phyloP scores from a whole-genome alignment of 2,113 vertebrate species.

The Motacilla alba region DNA sequence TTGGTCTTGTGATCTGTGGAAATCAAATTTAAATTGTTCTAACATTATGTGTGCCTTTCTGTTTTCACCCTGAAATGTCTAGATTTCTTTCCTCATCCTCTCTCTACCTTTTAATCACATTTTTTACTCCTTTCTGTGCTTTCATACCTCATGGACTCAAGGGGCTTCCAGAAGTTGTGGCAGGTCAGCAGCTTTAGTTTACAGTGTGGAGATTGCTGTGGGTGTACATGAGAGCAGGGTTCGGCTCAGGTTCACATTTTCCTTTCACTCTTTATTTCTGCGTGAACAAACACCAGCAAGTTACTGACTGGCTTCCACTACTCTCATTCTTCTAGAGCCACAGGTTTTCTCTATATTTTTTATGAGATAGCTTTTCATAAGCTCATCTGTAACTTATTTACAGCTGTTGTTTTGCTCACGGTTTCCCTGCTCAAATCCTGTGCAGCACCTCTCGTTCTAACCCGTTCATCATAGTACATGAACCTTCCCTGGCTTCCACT shows the following conservation, averaged over 20 bases:
- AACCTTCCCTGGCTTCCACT: background rate
- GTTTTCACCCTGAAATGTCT: background rate
- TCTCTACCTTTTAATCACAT: background rate
- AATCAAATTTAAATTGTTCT: background rate
- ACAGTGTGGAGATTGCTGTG: background rate
- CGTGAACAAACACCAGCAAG: background rate
- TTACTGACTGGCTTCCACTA: background rate
- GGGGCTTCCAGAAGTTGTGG: background rate
- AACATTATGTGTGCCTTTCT: background rate
- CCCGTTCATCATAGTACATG: background rate
- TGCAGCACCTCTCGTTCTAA: background rate
- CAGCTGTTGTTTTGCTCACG: background rate
- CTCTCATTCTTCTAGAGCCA: background rate
- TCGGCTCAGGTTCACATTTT: background rate
- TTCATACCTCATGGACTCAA: background rate
- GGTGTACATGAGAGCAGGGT: background rate
- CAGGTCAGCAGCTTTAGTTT: background rate
- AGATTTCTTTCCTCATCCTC: background rate
- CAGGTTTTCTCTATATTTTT: background rate
- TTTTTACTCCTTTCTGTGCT: background rate
- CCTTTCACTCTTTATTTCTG: conserved; percentile 8
- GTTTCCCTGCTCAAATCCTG: background rate
- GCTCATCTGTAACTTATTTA: background rate
- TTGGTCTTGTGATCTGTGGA: background rate
- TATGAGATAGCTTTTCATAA: background rate